phyloP scores from a whole-genome alignment of 2,113 vertebrate species.

The Syngnathus scovelli region DNA sequence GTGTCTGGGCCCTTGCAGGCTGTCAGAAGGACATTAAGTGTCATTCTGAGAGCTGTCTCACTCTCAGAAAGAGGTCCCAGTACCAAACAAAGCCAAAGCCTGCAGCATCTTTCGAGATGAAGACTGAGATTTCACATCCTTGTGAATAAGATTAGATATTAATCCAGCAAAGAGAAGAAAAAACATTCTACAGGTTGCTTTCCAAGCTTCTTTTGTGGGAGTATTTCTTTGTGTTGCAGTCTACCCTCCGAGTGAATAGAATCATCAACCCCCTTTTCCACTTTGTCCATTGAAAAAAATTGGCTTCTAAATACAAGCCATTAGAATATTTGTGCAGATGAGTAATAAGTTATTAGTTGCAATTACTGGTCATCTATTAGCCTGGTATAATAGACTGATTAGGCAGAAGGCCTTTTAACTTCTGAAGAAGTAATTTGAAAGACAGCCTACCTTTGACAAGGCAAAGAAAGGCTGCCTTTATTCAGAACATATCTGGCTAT shows the following conservation, averaged over 20 bases:
- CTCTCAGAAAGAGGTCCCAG: conserved; percentile 50
- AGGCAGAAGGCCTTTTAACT: conserved; percentile 74
- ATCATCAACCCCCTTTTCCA: conserved; percentile 45
- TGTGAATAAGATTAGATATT: conserved; percentile 77
- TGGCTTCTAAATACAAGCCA: conserved; percentile 77
- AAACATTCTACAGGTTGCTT: conserved; percentile 79
- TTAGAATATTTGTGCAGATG: conserved; percentile 80
- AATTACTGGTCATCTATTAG: conserved; percentile 83
- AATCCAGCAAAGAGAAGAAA: conserved; percentile 71
- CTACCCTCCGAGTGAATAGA: conserved; percentile 70
- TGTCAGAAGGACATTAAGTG: conserved; percentile 63
- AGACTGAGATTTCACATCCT: conserved; percentile 66
- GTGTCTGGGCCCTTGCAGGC: conserved; percentile 42
- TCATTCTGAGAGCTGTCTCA: conserved; percentile 61
- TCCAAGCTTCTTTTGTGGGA: conserved; percentile 72
- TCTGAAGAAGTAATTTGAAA: conserved; percentile 77
- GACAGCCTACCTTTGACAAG: conserved; percentile 69
- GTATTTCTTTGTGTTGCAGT: conserved; percentile 70
- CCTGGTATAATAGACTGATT: conserved; percentile 75
- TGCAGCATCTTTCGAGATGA: conserved; percentile 62
- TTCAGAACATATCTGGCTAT: conserved; percentile 70
- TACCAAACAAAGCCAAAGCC: conserved; percentile 70
- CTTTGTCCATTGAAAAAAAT: conserved; percentile 69
- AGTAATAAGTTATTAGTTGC: conserved; percentile 81
- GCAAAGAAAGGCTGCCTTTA: conserved; percentile 71